Base-by-base conservation (phyloP, 2,888 invertebrate species). In the Coenonympha arcania region DNA sequence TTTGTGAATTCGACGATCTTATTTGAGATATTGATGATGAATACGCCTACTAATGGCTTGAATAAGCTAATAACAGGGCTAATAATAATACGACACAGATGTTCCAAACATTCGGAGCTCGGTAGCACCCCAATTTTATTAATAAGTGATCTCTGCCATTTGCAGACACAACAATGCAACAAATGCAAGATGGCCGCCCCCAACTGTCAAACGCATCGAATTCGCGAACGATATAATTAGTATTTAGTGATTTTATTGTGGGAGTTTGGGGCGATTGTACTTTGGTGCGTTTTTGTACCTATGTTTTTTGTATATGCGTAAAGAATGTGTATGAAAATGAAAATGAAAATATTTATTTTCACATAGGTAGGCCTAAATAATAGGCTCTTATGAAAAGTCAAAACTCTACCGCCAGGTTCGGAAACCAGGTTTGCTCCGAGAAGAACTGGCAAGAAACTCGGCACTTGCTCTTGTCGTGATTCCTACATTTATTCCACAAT, bases 111-210 rank as follows among this genome's bases (percentile, higher is more conserved):
- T 56, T 56, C 15, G 26, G 26, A 28, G 39, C 39, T 50, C 22
- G n/a, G n/a, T n/a, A 13, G 50, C 52, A 48, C 52, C 52, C 42
- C 51, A 53, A 55, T 55, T 39, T 39, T 24, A 39, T 39, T 24
- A 28, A 41, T 41, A 41, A 62, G 51, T 58, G 58, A 73, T 67
- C 69, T 71, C 57, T 65, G 66, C 72, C 69, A 75, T 76, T 73
- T 73, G 66, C 66, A 62, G 68, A 55, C 60, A 37, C 8, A 15
- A 71, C 66, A 74, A 73, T 73, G 70, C 72, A 76, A 76, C 66
- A 79, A 74, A 73, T 73, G 70, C 72, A 76, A 76, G 66, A 79
- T 76, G 76, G 70, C 68, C 70, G 69, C 71, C 65, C 62, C 68
- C 68, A 71, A 73, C 74, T 78, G 80, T 78, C 79, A 81, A 73